Evolutionary conservation across 2,888 invertebrate species (phyloP), one percentile per base, ranked within the genome.

Genomic region (Chymomyza fuscimana): DNA sequence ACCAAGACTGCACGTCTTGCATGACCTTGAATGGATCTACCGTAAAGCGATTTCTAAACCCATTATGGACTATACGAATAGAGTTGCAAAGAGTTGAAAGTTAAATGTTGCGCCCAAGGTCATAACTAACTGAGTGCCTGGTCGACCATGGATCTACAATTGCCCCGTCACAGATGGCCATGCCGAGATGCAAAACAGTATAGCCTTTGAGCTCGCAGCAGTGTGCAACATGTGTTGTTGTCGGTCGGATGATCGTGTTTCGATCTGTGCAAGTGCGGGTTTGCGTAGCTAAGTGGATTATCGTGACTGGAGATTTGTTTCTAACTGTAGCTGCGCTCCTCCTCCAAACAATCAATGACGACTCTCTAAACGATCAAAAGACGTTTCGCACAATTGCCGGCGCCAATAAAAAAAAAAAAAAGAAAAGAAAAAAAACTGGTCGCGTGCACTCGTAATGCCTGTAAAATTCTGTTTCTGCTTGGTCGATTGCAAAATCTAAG

Each of bases 401-500:
- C 73, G 65, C 75, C 61, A 68, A 77, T 79, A 80, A 81, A 81
- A 77, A 65, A 67, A 51, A 36, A 67, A 72, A 81, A 81, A 77
- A 65, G 66, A 51, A 36, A 67, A 72, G 22, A 46, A 51, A 15
- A 12, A 46, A 58, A 52, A 32, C 32, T 1, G 62, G 32, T 22
- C 74, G 73, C 86, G 77, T 80, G 75, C 63, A 22, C 46, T 46
- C 16, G 56, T 69, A 77, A 77, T 54, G 56, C 65, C 22, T 70
- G 75, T 77, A 73, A 72, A 77, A 74, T 74, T 72, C 40, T 66
- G 64, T 67, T 88, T 87, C 74, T 75, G 88, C 82, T 84, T 70
- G 16, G 76, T 74, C 72, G 74, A 78, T 76, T 86, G 76, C 77
- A 60, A 83, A 86, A 87, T 88, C 80, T 83, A 87, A 88, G 79